A percentile compares a stretch with the other conserved stretches of the same genome.
These are phyloP conservation scores for Clarias batrachus DNA, from an alignment of 2,113 vertebrate species.

Conservation along the genomic window DNA sequence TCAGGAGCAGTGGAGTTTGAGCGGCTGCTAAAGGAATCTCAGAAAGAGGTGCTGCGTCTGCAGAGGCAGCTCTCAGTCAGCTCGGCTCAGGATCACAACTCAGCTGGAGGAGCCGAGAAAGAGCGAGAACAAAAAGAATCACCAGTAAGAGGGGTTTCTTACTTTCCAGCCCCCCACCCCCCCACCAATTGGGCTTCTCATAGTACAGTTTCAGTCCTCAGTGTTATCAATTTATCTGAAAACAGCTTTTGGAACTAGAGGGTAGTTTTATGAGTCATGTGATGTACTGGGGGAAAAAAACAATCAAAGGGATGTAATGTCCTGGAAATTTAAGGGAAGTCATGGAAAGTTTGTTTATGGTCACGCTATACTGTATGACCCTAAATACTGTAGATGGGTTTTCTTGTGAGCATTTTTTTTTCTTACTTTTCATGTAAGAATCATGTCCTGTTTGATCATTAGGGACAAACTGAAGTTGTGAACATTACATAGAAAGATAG, in stretches of 20 bases:
- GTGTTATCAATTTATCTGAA: background rate
- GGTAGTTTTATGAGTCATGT: background rate
- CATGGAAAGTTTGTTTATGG: background rate
- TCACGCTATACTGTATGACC: too few relatives aligned
- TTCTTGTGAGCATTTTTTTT: too few relatives aligned
- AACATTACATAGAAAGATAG: background rate
- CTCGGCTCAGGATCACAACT: slow-evolving; percentile 57
- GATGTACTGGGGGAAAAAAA: background rate
- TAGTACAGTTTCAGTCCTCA: background rate
- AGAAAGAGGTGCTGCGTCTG: slow-evolving; percentile 89
- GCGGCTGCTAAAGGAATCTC: slow-evolving; percentile 86
- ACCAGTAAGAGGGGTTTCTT: slow-evolving; percentile 32
- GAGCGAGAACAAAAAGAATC: slow-evolving; percentile 33
- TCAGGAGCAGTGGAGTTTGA: slow-evolving; percentile 78
- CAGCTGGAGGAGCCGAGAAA: slow-evolving; percentile 23
- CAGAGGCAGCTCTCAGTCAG: slow-evolving; percentile 90
- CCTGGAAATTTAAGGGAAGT: background rate
- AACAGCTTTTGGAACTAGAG: background rate
- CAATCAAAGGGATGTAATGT: background rate
- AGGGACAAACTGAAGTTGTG: background rate
- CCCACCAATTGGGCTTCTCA: background rate
- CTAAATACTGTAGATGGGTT: too few relatives aligned
- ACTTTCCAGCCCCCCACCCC: background rate
- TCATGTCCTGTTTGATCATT: too few relatives aligned
- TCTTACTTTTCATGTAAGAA: too few relatives aligned